Percentiles rank a stretch among this genome's conserved stretches.
phyloP scores from a whole-genome alignment of 2,797 vertebrate genomes.

The Toxotes lorentzi region DNA sequence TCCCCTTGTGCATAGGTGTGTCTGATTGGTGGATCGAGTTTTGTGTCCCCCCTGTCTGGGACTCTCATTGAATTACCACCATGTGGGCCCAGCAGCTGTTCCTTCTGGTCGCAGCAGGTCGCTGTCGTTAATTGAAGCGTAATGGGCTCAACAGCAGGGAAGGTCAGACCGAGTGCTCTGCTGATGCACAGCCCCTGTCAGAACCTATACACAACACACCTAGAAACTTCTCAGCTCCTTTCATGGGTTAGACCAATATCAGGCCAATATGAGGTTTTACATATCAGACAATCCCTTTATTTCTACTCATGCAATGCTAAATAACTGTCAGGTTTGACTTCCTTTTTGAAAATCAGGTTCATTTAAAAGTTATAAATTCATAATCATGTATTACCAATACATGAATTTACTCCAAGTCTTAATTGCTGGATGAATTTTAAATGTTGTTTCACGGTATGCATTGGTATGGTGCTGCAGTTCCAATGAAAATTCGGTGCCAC shows the following conservation, averaged over 20 bases:
- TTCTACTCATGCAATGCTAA: background rate
- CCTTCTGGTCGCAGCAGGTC: slow-evolving; percentile 88
- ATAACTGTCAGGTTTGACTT: background rate
- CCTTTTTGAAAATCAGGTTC: background rate
- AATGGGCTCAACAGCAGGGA: slow-evolving; percentile 92
- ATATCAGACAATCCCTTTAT: background rate
- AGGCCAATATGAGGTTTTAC: background rate
- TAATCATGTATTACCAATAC: background rate
- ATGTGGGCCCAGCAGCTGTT: slow-evolving; percentile 93
- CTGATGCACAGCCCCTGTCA: slow-evolving; percentile 83
- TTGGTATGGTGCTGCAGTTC: background rate
- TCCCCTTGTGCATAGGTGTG: slow-evolving; percentile 82
- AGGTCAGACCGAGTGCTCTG: slow-evolving; percentile 87
- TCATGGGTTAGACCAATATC: background rate
- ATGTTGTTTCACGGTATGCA: background rate
- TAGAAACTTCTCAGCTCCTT: slow-evolving; percentile 47
- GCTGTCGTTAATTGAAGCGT: slow-evolving; percentile 93
- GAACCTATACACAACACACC: slow-evolving; percentile 63
- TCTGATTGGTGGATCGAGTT: slow-evolving; percentile 86
- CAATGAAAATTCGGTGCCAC: background rate
- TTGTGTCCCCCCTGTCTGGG: slow-evolving; percentile 79
- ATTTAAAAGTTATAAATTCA: slow-evolving; percentile 24
- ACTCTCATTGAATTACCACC: slow-evolving; percentile 92
- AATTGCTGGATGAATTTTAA: background rate
- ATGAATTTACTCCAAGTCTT: background rate